Conservation (phyloP, 2,797 vertebrate species). For the Xenentodon cancila region DNA sequence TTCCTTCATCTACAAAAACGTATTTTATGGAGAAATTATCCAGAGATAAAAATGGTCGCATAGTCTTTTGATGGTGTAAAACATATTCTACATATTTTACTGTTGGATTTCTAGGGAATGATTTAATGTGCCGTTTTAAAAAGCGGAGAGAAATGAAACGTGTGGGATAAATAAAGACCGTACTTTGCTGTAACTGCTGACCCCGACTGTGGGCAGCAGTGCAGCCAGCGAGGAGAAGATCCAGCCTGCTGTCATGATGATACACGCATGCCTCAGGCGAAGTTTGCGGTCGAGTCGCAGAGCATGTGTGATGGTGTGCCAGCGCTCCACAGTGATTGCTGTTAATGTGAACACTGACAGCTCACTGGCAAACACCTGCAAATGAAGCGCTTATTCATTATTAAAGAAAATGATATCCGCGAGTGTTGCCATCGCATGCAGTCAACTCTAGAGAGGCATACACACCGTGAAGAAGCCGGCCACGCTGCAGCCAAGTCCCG, state of each 20-base stretch:
- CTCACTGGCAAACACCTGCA: slow-evolving; percentile 92
- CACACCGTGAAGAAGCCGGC: slow-evolving; percentile 92
- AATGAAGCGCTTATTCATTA: not conserved
- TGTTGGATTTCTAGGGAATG: no score
- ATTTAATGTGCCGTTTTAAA: not conserved
- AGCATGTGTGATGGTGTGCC: slow-evolving; percentile 97
- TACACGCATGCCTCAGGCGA: slow-evolving; percentile 86
- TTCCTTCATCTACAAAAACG: no score
- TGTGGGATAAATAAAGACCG: not conserved
- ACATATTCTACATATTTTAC: no score
- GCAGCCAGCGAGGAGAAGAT: slow-evolving; percentile 86
- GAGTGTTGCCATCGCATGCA: not conserved
- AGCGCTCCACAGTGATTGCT: slow-evolving; percentile 93
- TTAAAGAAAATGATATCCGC: not conserved
- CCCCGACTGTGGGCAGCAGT: slow-evolving; percentile 87
- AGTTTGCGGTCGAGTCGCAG: slow-evolving; percentile 91
- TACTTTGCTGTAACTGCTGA: slow-evolving; percentile 96
- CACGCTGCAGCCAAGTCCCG: slow-evolving; percentile 86
- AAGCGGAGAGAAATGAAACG: not conserved
- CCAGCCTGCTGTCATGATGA: slow-evolving; percentile 90
- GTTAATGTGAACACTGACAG: slow-evolving; percentile 95
- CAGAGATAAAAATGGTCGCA: no score
- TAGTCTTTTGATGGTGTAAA: no score
- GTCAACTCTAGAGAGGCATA: not conserved
- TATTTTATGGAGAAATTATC: no score